Evolutionary conservation across 2,797 vertebrate genomes (phyloP).

Genomic region (Spheniscus humboldti): DNA sequence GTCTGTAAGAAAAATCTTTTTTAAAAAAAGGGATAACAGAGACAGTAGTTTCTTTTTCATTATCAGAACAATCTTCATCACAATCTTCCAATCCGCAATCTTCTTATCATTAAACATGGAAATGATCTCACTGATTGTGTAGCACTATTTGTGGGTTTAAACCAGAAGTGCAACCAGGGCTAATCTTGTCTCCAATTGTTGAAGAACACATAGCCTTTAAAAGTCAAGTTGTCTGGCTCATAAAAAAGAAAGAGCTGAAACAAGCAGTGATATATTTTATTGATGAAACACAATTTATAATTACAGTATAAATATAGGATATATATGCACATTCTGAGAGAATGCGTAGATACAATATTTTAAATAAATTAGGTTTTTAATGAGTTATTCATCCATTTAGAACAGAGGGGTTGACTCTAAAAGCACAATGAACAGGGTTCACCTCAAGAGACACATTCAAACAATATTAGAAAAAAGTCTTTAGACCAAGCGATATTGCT

Average conservation of each 20-base stretch:
- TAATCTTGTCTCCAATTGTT: neutral
- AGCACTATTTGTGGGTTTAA: neutral
- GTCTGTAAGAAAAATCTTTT: neutral
- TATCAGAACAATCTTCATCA: neutral
- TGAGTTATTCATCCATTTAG: neutral
- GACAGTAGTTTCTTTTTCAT: neutral
- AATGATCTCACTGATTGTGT: neutral
- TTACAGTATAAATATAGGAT: neutral
- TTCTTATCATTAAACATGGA: neutral
- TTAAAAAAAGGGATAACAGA: neutral
- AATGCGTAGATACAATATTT: neutral
- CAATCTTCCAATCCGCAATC: neutral
- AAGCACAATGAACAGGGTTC: neutral
- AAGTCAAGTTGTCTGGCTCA: neutral
- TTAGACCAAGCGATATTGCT: neutral
- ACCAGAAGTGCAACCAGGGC: neutral
- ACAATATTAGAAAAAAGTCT: neutral
- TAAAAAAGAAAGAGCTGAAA: neutral
- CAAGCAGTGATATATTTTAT: neutral
- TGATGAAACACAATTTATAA: neutral
- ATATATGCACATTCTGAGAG: neutral
- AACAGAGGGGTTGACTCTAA: neutral
- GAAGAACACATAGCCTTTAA: neutral
- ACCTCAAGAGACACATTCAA: neutral
- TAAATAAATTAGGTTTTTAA: neutral